phyloP scores from a whole-genome alignment of 2,797 vertebrate genomes.

The Limosa lapponica region DNA sequence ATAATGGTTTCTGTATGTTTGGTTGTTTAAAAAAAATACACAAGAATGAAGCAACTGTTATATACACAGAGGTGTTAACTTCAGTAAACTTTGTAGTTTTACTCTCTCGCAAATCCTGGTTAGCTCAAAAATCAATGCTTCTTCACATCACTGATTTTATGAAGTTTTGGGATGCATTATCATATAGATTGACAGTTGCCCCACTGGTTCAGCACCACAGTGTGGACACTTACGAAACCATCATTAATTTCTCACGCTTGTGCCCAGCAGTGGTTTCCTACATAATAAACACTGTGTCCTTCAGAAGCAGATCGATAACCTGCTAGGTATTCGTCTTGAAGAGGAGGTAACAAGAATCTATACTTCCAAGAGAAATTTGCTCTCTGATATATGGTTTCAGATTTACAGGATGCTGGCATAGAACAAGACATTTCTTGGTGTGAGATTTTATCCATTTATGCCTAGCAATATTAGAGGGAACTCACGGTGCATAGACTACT shows the following conservation, averaged over 20 bases:
- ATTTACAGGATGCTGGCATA: conserved; percentile 28
- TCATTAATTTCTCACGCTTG: conserved; percentile 82
- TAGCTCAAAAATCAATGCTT: conserved; percentile 79
- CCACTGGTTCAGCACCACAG: conserved; percentile 75
- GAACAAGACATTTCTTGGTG: conserved; percentile 1
- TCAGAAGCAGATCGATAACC: conserved; percentile 80
- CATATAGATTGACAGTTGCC: conserved; percentile 84
- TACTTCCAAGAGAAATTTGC: conserved; percentile 57
- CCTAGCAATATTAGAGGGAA: background rate
- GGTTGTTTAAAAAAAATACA: background rate
- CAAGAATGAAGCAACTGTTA: conserved; percentile 21
- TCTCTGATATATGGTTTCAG: conserved; percentile 32
- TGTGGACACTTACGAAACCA: conserved; percentile 75
- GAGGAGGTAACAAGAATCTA: conserved; percentile 71
- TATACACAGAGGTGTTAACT: conserved; percentile 62
- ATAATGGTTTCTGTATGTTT: background rate
- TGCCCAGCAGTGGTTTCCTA: conserved; percentile 74
- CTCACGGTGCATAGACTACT: background rate
- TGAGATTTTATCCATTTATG: conserved; percentile 18
- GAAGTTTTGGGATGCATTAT: conserved; percentile 83
- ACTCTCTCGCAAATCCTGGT: conserved; percentile 64
- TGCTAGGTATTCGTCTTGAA: conserved; percentile 74
- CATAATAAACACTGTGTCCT: conserved; percentile 77
- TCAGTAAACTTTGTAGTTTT: conserved; percentile 67
- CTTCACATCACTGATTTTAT: conserved; percentile 80